These are phyloP conservation scores for Venturia canescens DNA, from an alignment of 1,140 invertebrate genomes.

Conservation along the genomic window DNA sequence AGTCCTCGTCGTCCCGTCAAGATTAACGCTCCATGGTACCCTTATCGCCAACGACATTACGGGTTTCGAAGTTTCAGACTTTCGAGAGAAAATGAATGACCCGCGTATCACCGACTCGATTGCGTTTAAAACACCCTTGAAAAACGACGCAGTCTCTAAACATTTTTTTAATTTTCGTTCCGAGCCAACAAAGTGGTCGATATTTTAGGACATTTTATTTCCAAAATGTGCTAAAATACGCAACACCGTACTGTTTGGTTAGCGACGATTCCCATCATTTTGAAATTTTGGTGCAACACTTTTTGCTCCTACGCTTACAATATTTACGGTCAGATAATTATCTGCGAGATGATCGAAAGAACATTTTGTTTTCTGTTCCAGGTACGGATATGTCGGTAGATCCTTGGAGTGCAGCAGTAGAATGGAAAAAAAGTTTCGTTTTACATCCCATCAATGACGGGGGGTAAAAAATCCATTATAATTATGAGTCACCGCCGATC, in stretches of 20 bases:
- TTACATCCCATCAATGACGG: background rate
- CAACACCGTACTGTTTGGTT: too few species aligned
- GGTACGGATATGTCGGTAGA: slow-evolving; percentile 44
- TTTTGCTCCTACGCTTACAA: too few species aligned
- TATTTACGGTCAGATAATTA: background rate
- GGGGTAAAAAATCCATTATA: background rate
- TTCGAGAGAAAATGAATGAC: slow-evolving; percentile 53
- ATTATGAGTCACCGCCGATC: background rate
- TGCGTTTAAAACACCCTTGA: slow-evolving; percentile 15
- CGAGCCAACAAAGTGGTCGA: background rate
- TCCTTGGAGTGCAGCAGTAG: background rate
- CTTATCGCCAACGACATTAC: slow-evolving; percentile 60
- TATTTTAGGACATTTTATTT: too few species aligned
- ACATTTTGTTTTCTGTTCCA: slow-evolving; percentile 53
- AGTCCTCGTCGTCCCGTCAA: slow-evolving; percentile 10
- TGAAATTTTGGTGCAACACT: too few species aligned
- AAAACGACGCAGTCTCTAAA: background rate
- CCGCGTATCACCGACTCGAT: slow-evolving; percentile 13
- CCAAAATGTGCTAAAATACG: too few species aligned
- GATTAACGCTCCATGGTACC: slow-evolving; percentile 10
- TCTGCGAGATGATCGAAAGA: background rate
- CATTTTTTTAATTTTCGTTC: background rate
- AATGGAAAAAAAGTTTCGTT: background rate
- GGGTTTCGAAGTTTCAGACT: slow-evolving; percentile 36
- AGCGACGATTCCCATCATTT: too few species aligned